Evolutionary conservation across 2,888 invertebrate genomes (phyloP).

Genomic region (Drosophila atripex): DNA sequence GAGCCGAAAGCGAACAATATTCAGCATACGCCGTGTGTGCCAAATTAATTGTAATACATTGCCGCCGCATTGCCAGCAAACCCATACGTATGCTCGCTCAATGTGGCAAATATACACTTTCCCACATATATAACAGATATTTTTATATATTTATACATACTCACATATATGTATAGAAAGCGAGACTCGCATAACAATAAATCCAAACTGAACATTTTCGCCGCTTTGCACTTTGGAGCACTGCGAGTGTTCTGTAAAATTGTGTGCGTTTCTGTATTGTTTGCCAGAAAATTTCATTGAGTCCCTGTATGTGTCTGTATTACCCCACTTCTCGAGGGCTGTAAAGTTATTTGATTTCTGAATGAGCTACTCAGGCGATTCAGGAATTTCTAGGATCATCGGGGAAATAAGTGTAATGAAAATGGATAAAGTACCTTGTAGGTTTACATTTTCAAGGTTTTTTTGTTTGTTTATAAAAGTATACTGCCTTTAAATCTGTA

Average conservation of each 20-base stretch:
- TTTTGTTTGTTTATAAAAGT: too few species aligned
- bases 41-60: conserved; percentile 73
- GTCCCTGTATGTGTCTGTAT: conserved; percentile 7
- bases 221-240: conserved; percentile 43
- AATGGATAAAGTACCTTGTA: neutral
- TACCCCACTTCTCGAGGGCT: conserved; percentile 21
- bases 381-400: conserved; percentile 11
- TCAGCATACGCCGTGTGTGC: conserved; percentile 65
- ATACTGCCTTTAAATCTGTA: too few species aligned
- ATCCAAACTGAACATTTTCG: conserved; percentile 60
- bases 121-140: conserved; percentile 2
- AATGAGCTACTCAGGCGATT: conserved; percentile 17
- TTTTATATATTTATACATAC: conserved; percentile 3
- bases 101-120: conserved; percentile 10
- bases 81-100: conserved; percentile 10
- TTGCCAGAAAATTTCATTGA: conserved; percentile 43
- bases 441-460: neutral
- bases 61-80: conserved; percentile 60
- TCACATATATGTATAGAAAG: conserved; percentile 2
- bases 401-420: conserved; percentile 8
- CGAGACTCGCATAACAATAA: conserved; percentile 64
- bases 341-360: conserved; percentile 20
- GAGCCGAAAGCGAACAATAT: conserved; percentile 44
- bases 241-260: conserved; percentile 58
- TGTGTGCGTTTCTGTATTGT: conserved; percentile 32